Evolutionary conservation across 1,140 invertebrate species (phyloP), one percentile per base, ranked within the genome.

Genomic region (Rhyzopertha dominica): DNA sequence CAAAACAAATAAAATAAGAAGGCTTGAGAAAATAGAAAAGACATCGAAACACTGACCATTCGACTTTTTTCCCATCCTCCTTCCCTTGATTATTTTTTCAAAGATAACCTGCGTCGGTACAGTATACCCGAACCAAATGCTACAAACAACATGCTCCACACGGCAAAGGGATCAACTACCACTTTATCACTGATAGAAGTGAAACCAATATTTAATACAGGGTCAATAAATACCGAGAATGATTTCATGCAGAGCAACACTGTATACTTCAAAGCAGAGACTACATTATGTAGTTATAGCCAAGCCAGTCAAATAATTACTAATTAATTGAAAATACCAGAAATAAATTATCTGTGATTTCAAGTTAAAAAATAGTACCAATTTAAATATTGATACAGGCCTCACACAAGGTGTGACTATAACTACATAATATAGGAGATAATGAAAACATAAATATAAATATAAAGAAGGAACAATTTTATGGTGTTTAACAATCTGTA

Each of bases 121-220:
- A 63, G 61, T 59, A 63, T 51, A 53, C 56, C 43, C 49, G 55
- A 48, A 52, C 53, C 57, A 62, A 58, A 57, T 55, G 58, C 58
- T 62, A 61, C 59, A 60, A 56, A 65, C 61, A 63, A 63, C 61
- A 63, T 65, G 61, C 62, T 62, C 56, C 57, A 62, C 56, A 62
- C 53, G 48, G 49, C 53, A 59, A 54, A 57, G 55, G 52, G 42
- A 50, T 53, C 55, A 54, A 54, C 49, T 43, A 28, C 22, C n/a
- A 30, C 17, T 23, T 45, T 45, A 19, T 17, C 54, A 40, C 48
- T 48, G 38, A 43, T 5, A 31, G 13, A 31, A 31, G 9, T 5
- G 10, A 8, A 16, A 16, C 32, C 5, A 8, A 31, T 31, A 13
- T 31, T 12, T 5, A 5, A 31, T 13, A 25, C n/a, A n/a, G 7